These are phyloP conservation scores for Mesorhabditis belari DNA, from an alignment of 2,888 invertebrate genomes.

Conservation along the genomic window DNA sequence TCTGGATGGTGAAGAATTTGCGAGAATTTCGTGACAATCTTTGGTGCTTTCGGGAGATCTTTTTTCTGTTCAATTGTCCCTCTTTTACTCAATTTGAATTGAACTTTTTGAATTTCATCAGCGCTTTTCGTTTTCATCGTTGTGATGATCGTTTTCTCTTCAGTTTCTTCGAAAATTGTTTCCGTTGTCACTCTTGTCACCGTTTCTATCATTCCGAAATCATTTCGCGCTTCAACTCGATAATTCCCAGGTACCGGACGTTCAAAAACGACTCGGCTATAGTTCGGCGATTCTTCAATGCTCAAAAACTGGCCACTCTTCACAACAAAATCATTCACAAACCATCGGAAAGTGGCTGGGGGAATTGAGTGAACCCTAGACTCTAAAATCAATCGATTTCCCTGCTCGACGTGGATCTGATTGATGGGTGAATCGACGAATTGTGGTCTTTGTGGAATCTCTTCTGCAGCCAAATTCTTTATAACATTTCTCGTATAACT, in stretches of 20 bases:
- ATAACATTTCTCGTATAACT: constrained; percentile 4
- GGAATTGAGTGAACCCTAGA: constrained; percentile 30
- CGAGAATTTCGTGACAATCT: constrained; percentile 27
- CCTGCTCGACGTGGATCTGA: constrained; percentile 17
- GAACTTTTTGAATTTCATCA: background rate
- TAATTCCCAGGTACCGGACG: constrained; percentile 50
- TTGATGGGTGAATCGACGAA: constrained; percentile 12
- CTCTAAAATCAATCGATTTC: constrained; percentile 8
- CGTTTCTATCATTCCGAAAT: constrained; percentile 18
- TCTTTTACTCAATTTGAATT: background rate
- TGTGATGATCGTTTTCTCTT: constrained; percentile 8
- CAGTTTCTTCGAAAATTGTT: constrained; percentile 1
- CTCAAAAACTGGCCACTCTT: constrained; percentile 12
- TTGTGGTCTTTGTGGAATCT: constrained; percentile 13
- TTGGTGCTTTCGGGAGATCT: constrained; percentile 34
- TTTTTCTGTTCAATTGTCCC: constrained; percentile 13
- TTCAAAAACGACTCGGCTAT: constrained; percentile 14
- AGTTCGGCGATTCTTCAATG: constrained; percentile 20
- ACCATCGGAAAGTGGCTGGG: constrained; percentile 35
- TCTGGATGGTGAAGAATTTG: constrained; percentile 4
- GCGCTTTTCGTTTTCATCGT: constrained; percentile 1
- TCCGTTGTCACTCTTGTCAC: constrained; percentile 20
- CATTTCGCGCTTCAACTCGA: constrained; percentile 29
- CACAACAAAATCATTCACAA: constrained; percentile 37
- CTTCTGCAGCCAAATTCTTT: constrained; percentile 4